Percentiles rank a stretch among this genome's conserved stretches.
Evolutionary conservation across 2,113 vertebrate genomes (phyloP).

Genomic region (Dipodomys stephensi): DNA sequence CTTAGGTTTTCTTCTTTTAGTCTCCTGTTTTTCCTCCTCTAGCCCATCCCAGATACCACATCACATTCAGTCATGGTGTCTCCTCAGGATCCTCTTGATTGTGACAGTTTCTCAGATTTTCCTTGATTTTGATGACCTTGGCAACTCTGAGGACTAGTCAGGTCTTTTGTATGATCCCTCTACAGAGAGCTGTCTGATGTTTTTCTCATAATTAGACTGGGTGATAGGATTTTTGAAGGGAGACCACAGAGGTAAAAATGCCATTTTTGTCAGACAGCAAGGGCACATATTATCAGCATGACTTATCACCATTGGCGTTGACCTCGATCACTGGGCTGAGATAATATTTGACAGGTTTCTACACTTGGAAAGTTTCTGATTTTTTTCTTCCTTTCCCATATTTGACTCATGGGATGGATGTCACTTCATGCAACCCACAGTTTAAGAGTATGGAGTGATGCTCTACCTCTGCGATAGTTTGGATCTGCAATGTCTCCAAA

Average conservation of each 20-base stretch:
- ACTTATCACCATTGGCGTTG: background rate
- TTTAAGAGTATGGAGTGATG: too few species aligned
- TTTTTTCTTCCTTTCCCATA: background rate
- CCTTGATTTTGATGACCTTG: background rate
- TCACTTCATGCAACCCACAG: background rate
- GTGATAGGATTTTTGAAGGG: background rate
- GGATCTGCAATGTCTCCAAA: background rate
- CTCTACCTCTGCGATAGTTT: background rate
- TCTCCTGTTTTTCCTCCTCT: too few species aligned
- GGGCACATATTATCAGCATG: background rate
- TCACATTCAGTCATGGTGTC: background rate
- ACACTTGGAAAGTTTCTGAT: background rate
- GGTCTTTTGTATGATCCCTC: background rate
- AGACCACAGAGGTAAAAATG: background rate
- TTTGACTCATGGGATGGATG: background rate
- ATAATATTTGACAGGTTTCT: background rate
- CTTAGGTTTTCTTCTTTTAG: background rate
- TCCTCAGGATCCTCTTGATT: background rate
- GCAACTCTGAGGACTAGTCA: background rate
- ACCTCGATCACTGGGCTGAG: background rate
- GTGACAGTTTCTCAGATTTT: background rate
- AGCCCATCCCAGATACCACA: background rate
- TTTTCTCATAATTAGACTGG: conserved; percentile 1
- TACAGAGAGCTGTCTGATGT: background rate
- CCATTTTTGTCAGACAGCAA: background rate